Conservation (phyloP, 2,797 vertebrate species). For the Nyctalus aviator region DNA sequence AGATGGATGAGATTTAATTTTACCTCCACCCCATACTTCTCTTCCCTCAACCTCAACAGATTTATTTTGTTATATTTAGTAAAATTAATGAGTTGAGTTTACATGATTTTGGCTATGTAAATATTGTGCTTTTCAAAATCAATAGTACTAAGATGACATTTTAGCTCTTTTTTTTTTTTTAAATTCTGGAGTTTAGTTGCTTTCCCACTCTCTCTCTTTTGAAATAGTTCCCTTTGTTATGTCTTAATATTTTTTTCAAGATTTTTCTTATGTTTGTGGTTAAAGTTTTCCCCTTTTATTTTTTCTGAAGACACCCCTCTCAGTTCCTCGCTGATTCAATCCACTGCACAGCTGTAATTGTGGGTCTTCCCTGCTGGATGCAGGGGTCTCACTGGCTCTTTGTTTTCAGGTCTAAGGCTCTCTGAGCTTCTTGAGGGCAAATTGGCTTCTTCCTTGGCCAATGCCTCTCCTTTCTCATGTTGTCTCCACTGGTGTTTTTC, state of each 20-base stretch:
- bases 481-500: neutral
- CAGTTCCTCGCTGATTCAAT: neutral
- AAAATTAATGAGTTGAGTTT: slow-evolving; percentile 15
- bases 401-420: neutral
- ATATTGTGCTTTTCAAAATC: slow-evolving; percentile 22
- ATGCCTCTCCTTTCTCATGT: neutral
- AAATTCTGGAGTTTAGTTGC: neutral
- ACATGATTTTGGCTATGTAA: neutral
- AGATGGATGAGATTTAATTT: neutral
- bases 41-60: neutral
- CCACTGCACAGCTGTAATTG: no score
- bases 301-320: neutral
- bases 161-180: neutral
- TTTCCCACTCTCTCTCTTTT: neutral
- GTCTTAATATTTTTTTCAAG: neutral
- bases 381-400: neutral
- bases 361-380: neutral
- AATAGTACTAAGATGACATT: neutral
- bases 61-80: slow-evolving; percentile 8
- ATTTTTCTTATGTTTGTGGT: neutral
- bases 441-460: neutral
- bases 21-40: neutral
- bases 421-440: neutral
- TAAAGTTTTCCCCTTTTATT: neutral
- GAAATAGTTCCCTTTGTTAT: neutral